phyloP scores from a whole-genome alignment of 2,888 invertebrate genomes.

The Osmoderma eremita region DNA sequence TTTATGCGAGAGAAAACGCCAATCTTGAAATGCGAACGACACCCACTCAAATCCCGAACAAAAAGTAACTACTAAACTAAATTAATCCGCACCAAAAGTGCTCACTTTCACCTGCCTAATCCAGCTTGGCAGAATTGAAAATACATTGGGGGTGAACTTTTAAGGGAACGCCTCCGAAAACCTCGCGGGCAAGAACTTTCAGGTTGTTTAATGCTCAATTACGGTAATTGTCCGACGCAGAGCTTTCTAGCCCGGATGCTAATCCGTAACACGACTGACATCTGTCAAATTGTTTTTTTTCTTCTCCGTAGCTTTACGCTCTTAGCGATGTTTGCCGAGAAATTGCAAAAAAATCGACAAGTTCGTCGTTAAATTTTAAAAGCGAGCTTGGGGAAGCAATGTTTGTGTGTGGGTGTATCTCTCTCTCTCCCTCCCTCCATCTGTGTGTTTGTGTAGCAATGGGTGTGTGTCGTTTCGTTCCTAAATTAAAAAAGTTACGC shows the following conservation, averaged over 20 bases:
- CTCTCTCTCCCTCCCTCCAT: no score
- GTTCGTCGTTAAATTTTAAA: neutral
- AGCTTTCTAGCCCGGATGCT: neutral
- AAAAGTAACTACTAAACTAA: no score
- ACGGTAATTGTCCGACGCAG: constrained; percentile 8
- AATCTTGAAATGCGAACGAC: no score
- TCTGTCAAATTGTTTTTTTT: constrained; percentile 14
- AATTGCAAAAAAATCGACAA: constrained; percentile 6
- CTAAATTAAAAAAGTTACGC: constrained; percentile 1
- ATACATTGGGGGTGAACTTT: no score
- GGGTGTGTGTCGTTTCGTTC: neutral
- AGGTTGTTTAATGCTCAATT: constrained; percentile 22
- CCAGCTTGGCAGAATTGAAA: no score
- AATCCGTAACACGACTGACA: constrained; percentile 12
- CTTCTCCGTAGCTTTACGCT: neutral
- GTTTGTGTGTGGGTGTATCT: no score
- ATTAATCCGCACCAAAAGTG: no score
- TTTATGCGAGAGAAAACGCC: no score
- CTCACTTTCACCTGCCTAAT: no score
- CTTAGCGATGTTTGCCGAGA: neutral
- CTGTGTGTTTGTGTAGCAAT: no score
- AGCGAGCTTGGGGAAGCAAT: neutral
- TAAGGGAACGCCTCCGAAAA: neutral
- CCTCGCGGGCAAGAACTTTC: neutral
- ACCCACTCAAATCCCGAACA: no score